A percentile compares a stretch with the other conserved stretches of the same genome.
phyloP scores from a whole-genome alignment of 2,797 vertebrate species.

The Xyrichtys novacula region DNA sequence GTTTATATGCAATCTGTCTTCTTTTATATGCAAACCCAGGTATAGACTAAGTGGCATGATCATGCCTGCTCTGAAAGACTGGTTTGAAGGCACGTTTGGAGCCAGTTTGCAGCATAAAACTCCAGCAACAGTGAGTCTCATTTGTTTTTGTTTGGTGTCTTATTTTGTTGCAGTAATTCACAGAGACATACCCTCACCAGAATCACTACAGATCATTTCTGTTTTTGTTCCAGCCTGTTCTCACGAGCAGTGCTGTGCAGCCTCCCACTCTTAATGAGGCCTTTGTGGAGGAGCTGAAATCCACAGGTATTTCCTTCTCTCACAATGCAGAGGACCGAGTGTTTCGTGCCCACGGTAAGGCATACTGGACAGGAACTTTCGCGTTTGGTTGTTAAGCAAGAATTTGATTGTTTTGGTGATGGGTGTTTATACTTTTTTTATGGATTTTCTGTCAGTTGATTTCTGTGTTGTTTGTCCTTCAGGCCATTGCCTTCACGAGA shows the following conservation, averaged over 20 bases:
- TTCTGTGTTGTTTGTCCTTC: constrained; percentile 52
- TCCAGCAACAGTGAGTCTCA: constrained; percentile 89
- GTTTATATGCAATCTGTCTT: background rate
- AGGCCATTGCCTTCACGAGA: constrained; percentile 98
- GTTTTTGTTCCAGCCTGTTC: constrained; percentile 82
- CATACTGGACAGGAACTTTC: background rate
- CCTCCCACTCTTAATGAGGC: constrained; percentile 91
- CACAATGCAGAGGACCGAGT: constrained; percentile 94
- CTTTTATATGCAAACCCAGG: constrained; percentile 79
- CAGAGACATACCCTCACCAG: background rate
- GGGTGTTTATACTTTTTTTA: background rate
- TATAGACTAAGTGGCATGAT: constrained; percentile 95
- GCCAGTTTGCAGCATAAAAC: constrained; percentile 93
- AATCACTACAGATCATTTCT: constrained; percentile 40
- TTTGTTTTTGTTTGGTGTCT: constrained; percentile 10
- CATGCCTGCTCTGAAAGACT: constrained; percentile 94
- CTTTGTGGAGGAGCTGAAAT: constrained; percentile 93
- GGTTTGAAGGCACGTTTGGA: constrained; percentile 93
- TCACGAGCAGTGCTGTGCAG: constrained; percentile 89
- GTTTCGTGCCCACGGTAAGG: constrained; percentile 95
- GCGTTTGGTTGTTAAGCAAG: background rate
- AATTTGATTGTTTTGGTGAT: background rate
- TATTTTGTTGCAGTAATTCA: constrained; percentile 19
- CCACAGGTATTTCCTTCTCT: constrained; percentile 90
- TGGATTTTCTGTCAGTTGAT: background rate